phyloP scores from a whole-genome alignment of 2,113 vertebrate species.

The Charadrius vociferus region DNA sequence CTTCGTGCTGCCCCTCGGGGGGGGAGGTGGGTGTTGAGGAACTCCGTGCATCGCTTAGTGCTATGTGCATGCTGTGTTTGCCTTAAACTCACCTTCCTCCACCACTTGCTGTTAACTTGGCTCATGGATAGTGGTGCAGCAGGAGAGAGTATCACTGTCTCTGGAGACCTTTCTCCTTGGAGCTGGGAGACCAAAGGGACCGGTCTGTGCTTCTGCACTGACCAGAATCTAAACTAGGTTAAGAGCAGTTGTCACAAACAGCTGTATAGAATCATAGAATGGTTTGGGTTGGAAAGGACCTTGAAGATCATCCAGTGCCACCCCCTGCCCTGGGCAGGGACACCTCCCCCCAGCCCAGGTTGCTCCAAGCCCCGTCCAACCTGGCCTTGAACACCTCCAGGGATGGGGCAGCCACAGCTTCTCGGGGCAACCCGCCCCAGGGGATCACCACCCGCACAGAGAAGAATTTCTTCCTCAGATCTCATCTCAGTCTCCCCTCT shows the following conservation, averaged over 20 bases:
- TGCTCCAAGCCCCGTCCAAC: not conserved
- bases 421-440: not conserved
- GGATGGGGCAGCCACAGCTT: not conserved
- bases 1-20: not conserved
- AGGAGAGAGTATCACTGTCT: not conserved
- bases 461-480: not conserved
- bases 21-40: too few species aligned
- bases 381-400: not conserved
- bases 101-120: not conserved
- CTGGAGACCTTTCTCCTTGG: not conserved
- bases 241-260: not conserved
- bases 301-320: not conserved
- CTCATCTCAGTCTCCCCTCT: not conserved
- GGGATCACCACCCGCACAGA: not conserved
- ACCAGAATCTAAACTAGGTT: accelerated
- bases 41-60: not conserved
- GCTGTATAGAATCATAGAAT: not conserved
- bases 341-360: not conserved
- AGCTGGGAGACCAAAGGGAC: too few species aligned
- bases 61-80: not conserved
- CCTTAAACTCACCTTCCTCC: not conserved
- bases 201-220: not conserved
- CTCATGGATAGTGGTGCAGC: not conserved
- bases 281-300: not conserved
- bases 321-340: not conserved